phyloP scores from a whole-genome alignment of 1,140 invertebrate species.

The Nasonia longicornis region DNA sequence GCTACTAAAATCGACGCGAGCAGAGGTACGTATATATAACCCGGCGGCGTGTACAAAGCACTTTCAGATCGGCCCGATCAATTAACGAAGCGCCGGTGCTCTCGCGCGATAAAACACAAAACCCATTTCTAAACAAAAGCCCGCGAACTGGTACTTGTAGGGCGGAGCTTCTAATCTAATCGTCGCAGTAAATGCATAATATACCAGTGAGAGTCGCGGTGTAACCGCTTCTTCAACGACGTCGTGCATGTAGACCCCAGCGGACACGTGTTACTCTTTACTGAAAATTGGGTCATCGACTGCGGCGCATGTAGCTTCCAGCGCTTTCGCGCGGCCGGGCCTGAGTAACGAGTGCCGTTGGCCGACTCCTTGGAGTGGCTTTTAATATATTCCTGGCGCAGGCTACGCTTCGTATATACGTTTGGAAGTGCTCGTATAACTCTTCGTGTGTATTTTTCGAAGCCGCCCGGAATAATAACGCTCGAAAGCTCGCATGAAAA shows the following conservation, averaged over 20 bases:
- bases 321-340: not conserved
- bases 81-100: not conserved
- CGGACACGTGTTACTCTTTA: not conserved
- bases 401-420: not conserved
- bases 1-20: not conserved
- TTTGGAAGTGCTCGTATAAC: not conserved
- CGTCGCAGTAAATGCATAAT: not conserved
- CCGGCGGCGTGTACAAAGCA: not conserved
- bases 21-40: not conserved
- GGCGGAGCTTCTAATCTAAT: constrained; percentile 2
- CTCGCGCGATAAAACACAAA: not conserved
- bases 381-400: constrained; percentile 1
- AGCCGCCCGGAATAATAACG: not conserved
- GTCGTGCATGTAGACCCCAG: not conserved
- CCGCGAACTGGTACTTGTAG: not conserved
- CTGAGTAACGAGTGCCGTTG: constrained; percentile 11
- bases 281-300: constrained; percentile 12
- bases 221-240: not conserved
- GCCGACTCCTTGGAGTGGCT: constrained; percentile 1
- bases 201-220: not conserved
- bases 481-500: not conserved
- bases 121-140: constrained; percentile 14
- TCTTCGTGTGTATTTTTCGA: not conserved
- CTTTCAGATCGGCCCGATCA: not conserved
- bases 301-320: not conserved